Evolutionary conservation across 2,888 invertebrate genomes (phyloP).

Genomic region (Pristionchus maxplancki): DNA sequence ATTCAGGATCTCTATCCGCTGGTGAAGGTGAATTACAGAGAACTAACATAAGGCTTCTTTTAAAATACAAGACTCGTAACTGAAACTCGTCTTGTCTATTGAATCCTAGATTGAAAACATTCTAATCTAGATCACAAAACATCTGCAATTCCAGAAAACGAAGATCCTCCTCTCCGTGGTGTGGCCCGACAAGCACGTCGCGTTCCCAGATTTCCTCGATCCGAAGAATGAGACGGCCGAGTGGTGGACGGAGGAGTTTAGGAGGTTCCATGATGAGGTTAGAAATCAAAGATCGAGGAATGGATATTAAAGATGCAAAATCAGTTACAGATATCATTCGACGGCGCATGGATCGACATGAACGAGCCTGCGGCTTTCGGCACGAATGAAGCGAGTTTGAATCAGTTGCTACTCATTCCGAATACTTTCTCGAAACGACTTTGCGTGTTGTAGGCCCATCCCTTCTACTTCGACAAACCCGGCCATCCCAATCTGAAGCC

Average conservation of each 20-base stretch:
- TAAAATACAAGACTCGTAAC: too few relatives aligned
- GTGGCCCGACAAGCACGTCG: conserved; percentile 75
- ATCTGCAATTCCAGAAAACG: conserved; percentile 59
- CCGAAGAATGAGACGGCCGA: conserved; percentile 63
- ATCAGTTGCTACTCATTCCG: too few relatives aligned
- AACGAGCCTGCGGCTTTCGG: conserved; percentile 90
- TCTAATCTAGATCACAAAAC: too few relatives aligned
- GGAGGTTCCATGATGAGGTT: conserved; percentile 57
- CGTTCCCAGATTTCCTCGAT: conserved; percentile 75
- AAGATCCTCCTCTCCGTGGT: conserved; percentile 69
- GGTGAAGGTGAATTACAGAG: conserved; percentile 60
- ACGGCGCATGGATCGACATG: conserved; percentile 93
- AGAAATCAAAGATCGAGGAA: neutral
- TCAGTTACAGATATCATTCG: conserved; percentile 82
- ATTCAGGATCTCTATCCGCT: conserved; percentile 71
- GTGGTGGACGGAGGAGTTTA: conserved; percentile 75
- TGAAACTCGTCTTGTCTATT: too few relatives aligned
- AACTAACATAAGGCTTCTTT: too few relatives aligned
- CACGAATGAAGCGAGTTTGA: too few relatives aligned
- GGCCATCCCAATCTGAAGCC: conserved; percentile 16
- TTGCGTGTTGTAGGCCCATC: too few relatives aligned
- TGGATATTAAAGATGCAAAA: neutral
- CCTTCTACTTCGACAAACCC: neutral
- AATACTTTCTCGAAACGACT: too few relatives aligned
- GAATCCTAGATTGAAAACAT: too few relatives aligned